Base-by-base conservation (phyloP, 2,888 invertebrate genomes). In the Ectemnius continuus region DNA sequence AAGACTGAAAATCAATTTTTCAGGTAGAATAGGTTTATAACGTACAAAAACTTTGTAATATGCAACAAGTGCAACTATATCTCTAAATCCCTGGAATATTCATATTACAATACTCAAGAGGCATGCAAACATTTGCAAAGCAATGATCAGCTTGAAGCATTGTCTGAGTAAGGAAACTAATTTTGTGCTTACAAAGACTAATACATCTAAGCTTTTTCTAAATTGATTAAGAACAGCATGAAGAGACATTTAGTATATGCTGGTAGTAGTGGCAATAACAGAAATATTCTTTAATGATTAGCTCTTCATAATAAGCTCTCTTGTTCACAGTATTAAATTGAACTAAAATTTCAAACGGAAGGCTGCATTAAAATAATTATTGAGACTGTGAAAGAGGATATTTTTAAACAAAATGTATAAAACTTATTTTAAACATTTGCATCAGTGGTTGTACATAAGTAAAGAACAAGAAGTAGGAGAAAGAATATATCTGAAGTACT, bases 381-480 rank as follows among this genome's bases (percentile, higher is more conserved):
- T 69, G 70, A 73, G 58, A 74, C 68, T 72, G 62, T 76, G 73
- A 48, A 11, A 74, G 73, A 67, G 72, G 75, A 78, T 65, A 73
- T 75, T 85, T 77, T 81, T 79, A 70, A 82, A 86, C 85, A 88
- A 86, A 84, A 88, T 88, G 88, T 85, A 83, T 82, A 82, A 84
- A 81, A 87, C 81, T 82, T 85, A 85, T 85, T 86, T 85, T 75
- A 86, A 85, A 85, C 82, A 80, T 74, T 81, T 85, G 70, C 81
- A 87, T 85, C 83, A 86, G 79, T 85, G 85, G 85, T 76, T 86
- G 85, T 85, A 86, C 70, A 85, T 85, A 83, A 83, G 79, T 71
- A 82, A 78, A 70, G 81, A 86, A 80, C 81, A 81, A 81, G 84
- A 83, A 82, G 81, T 81, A 81, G 79, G 79, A 66, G 80, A 85